Percentiles rank a stretch among this genome's conserved stretches.
Conservation (phyloP, 37 sponge, comb jelly and placozoan genomes). For the Mnemiopsis leidyi region DNA sequence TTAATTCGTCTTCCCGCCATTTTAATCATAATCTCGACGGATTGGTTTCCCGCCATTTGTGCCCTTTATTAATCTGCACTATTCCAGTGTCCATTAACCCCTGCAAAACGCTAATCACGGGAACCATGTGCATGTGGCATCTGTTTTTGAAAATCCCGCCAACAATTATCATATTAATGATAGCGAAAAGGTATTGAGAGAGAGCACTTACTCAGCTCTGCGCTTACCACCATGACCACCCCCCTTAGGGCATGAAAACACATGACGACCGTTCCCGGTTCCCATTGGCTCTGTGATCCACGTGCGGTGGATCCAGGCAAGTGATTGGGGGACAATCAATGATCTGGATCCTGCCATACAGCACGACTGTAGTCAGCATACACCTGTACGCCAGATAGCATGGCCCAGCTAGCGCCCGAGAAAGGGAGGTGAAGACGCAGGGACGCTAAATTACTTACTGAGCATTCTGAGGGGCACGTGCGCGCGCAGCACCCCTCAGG, state of each 20-base stretch:
- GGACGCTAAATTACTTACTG: slow-evolving; percentile 50
- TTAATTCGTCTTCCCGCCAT: not conserved
- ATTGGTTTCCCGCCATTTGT: not conserved
- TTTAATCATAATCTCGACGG: not conserved
- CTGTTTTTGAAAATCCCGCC: slow-evolving; percentile 48
- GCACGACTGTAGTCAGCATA: not conserved
- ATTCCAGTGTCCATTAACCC: not conserved
- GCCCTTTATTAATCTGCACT: not conserved
- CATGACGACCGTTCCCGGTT: not conserved
- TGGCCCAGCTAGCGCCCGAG: not conserved
- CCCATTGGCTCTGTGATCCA: not conserved
- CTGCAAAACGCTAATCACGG: not conserved
- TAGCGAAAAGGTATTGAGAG: not conserved
- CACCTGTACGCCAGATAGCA: slow-evolving; percentile 12
- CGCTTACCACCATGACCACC: not conserved
- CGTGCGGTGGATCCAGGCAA: not conserved
- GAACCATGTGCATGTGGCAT: slow-evolving; percentile 10
- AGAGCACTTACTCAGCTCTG: not conserved
- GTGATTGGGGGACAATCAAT: not conserved
- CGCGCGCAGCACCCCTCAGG: slow-evolving; percentile 30
- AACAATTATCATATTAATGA: not conserved
- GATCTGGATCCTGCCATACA: not conserved
- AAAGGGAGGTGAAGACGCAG: not conserved
- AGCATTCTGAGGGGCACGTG: slow-evolving; percentile 33
- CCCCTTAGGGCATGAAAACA: not conserved